Evolutionary conservation across 1,140 invertebrate genomes (phyloP), one percentile per base, ranked within the genome.

Genomic region (Drosophila trapezifrons): DNA sequence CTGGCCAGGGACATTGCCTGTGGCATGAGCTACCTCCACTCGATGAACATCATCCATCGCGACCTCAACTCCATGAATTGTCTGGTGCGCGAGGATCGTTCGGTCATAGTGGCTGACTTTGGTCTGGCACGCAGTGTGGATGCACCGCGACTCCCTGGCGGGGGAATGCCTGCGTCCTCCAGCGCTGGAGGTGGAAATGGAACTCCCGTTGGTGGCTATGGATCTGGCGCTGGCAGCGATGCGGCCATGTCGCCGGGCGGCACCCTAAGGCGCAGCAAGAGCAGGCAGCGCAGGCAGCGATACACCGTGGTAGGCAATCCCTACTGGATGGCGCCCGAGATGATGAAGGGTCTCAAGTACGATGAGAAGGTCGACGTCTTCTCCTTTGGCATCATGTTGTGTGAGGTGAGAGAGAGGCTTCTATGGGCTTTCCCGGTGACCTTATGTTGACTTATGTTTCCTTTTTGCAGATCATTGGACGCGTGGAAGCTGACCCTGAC

Each of bases 251-350:
- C 84, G n/a, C 80, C 85, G 8, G 92, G 92, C 67, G 92, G 93
- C 38, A 94, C 92, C 46, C 35, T 92, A 57, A 63, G 92, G 29
- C 80, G 92, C 13, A 92, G 92, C 59, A 92, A 92, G 64, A 90
- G 92, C 43, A 89, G 93, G 5, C 91, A 93, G 62, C 91, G 93
- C 0, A 76, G 93, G 13, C 94, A 94, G 69, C 89, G 94, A 4
- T 94, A 94, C 69, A 94, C 94, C 3, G 91, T 98, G 20, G 97
- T 99, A 0, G 98, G 98, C 0, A 98, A 98, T 93, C 98, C 98
- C 7, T 99, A 98, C 91, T 99, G 97, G 98, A 99, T 99, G 98
- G 98, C 98, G 0, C 98, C 98, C 6, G 98, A 99, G 93, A 98
- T 98, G 96, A 97, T 99, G 95, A 97, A 97, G 92, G 98, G 97